Percentiles rank a stretch among this genome's conserved stretches.
Conservation (phyloP, 2,113 vertebrate genomes). For the Perca fluviatilis region DNA sequence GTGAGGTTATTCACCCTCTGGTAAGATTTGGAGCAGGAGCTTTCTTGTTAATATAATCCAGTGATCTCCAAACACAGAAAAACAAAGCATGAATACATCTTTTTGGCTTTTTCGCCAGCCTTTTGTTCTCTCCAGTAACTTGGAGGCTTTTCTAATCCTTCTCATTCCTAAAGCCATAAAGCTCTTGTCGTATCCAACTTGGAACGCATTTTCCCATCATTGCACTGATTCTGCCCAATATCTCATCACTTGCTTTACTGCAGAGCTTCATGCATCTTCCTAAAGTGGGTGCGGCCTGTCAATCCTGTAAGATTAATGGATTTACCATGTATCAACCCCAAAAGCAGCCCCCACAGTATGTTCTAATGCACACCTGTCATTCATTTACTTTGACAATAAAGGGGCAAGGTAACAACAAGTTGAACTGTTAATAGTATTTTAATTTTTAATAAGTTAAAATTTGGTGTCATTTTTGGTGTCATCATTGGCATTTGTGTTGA, state of each 20-base stretch:
- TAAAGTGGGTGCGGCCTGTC: background rate
- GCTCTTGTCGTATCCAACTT: constrained; percentile 36
- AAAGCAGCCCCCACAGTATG: constrained; percentile 25
- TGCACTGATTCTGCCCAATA: constrained; percentile 24
- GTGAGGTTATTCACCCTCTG: constrained; percentile 55
- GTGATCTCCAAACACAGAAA: constrained; percentile 43
- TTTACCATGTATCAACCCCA: constrained; percentile 17
- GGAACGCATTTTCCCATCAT: constrained; percentile 42
- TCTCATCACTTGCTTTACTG: constrained; percentile 27
- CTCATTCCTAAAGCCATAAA: constrained; percentile 18
- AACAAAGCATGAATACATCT: constrained; percentile 60
- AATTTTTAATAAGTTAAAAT: background rate
- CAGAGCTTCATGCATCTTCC: constrained; percentile 35
- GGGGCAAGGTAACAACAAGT: background rate
- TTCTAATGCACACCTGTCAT: constrained; percentile 15
- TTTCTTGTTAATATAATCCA: constrained; percentile 66
- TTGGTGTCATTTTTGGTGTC: too few species aligned
- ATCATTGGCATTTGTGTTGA: background rate
- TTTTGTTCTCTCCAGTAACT: constrained; percentile 32
- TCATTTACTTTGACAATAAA: constrained; percentile 11
- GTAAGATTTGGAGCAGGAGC: constrained; percentile 56
- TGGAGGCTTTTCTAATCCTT: constrained; percentile 30
- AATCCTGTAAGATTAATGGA: constrained; percentile 23
- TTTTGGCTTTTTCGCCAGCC: constrained; percentile 30
- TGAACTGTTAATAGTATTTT: background rate